Evolutionary conservation across 2,797 vertebrate genomes (phyloP).

Genomic region (Platyrinchus mystaceus): DNA sequence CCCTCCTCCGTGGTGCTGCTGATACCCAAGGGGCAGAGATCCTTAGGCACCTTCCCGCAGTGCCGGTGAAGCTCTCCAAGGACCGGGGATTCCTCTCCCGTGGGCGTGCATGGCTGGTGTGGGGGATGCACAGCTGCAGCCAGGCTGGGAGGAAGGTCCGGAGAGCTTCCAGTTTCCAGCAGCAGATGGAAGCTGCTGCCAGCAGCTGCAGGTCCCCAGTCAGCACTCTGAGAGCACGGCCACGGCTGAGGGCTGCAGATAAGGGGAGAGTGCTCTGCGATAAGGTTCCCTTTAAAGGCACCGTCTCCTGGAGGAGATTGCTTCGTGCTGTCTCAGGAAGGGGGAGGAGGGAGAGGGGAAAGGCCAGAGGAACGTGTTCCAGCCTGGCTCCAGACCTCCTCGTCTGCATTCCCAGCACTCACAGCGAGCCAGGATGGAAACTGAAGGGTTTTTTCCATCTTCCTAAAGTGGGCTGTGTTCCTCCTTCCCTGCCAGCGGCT

Average conservation of each 20-base stretch:
- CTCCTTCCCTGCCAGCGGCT: neutral
- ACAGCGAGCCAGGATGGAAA: neutral
- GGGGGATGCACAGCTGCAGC: neutral
- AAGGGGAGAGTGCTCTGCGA: conserved; percentile 25
- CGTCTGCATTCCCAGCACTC: neutral
- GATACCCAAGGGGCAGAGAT: neutral
- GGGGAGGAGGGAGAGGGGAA: neutral
- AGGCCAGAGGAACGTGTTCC: conserved; percentile 13
- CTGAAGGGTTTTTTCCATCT: neutral
- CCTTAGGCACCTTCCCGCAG: fast-evolving
- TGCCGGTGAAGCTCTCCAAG: neutral
- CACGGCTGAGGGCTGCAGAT: conserved; percentile 39
- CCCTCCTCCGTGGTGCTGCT: neutral
- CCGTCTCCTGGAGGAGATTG: neutral
- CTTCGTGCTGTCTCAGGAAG: neutral
- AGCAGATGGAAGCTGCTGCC: conserved; percentile 23
- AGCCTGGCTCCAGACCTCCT: neutral
- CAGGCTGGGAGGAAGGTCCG: neutral
- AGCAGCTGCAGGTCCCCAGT: conserved; percentile 21
- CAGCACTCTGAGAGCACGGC: neutral
- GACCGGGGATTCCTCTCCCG: neutral
- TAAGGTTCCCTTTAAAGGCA: conserved; percentile 40
- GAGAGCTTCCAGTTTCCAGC: neutral
- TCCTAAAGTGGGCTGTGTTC: neutral
- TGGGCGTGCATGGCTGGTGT: neutral